phyloP scores from a whole-genome alignment of 2,797 vertebrate genomes.

The Eidolon dupreanum region DNA sequence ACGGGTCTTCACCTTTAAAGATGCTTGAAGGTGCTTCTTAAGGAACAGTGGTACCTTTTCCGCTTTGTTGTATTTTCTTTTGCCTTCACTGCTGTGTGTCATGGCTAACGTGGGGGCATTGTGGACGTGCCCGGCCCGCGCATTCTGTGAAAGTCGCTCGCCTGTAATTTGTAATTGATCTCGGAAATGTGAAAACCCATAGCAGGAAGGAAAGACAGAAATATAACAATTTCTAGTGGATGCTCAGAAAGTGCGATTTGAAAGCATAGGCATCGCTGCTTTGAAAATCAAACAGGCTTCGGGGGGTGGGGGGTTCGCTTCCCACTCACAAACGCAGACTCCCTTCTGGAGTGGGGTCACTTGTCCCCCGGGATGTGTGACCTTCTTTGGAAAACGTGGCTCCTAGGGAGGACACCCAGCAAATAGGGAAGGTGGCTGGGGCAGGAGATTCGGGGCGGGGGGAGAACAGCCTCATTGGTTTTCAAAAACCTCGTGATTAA shows the following conservation, averaged over 20 bases:
- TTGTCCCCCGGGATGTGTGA: constrained; percentile 74
- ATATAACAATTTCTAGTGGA: constrained; percentile 76
- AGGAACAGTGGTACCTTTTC: neutral
- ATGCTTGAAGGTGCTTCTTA: constrained; percentile 63
- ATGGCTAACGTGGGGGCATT: constrained; percentile 57
- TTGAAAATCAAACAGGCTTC: constrained; percentile 76
- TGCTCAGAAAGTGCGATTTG: constrained; percentile 76
- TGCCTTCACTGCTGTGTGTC: constrained; percentile 68
- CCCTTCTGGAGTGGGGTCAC: constrained; percentile 71
- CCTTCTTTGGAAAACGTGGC: constrained; percentile 60
- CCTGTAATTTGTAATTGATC: constrained; percentile 76
- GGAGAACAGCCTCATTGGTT: constrained; percentile 51
- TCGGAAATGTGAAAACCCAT: constrained; percentile 68
- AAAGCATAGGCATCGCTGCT: constrained; percentile 64
- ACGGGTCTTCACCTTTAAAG: constrained; percentile 74
- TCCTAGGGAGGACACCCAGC: neutral
- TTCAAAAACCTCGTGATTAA: constrained; percentile 63
- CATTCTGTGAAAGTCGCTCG: constrained; percentile 66
- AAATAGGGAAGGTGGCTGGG: constrained; percentile 32
- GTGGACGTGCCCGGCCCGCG: constrained; percentile 39
- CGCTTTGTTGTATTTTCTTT: constrained; percentile 47
- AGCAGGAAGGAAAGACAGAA: constrained; percentile 77
- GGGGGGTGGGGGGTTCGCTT: constrained; percentile 2
- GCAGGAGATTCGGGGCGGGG: neutral
- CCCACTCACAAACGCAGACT: neutral